phyloP scores from a whole-genome alignment of 2,797 vertebrate species.

The Selene dorsalis region DNA sequence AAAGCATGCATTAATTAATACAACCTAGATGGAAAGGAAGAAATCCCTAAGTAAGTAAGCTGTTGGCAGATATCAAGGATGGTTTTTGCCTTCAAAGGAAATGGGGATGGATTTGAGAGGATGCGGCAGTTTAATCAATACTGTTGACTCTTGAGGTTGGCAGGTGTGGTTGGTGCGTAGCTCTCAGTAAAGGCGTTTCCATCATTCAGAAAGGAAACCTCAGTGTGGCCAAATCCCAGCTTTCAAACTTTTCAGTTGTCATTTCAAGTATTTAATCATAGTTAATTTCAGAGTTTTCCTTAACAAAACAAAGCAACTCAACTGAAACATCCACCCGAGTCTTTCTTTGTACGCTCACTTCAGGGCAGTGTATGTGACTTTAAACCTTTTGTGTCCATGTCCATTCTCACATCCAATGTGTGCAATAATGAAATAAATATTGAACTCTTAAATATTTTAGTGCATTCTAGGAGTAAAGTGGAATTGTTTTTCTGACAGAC shows the following conservation, averaged over 20 bases:
- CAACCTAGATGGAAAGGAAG: slow-evolving; percentile 84
- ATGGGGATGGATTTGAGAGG: slow-evolving; percentile 81
- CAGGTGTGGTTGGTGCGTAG: slow-evolving; percentile 73
- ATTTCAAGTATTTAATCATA: slow-evolving; percentile 54
- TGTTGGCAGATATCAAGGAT: slow-evolving; percentile 83
- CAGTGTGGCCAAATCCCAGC: slow-evolving; percentile 42
- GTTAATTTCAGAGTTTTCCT: slow-evolving; percentile 45
- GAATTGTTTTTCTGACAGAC: slow-evolving; percentile 85
- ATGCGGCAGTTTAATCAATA: slow-evolving; percentile 81
- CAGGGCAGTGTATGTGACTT: slow-evolving; percentile 32
- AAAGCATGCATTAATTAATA: slow-evolving; percentile 87
- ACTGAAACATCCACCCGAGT: slow-evolving; percentile 42
- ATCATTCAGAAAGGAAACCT: slow-evolving; percentile 70
- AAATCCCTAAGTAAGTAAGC: slow-evolving; percentile 84
- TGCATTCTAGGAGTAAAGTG: slow-evolving; percentile 84
- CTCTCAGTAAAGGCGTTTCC: slow-evolving; percentile 69
- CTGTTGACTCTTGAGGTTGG: slow-evolving; percentile 75
- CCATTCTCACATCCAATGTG: slow-evolving; percentile 77
- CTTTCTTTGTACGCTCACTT: slow-evolving; percentile 40
- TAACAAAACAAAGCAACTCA: slow-evolving; percentile 5
- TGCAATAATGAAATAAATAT: slow-evolving; percentile 83
- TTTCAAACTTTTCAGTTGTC: slow-evolving; percentile 43
- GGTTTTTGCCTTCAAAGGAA: slow-evolving; percentile 84
- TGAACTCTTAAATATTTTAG: slow-evolving; percentile 82
- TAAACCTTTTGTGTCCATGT: slow-evolving; percentile 70